Base-by-base conservation (phyloP, 1,140 invertebrate genomes). In the Aleiodes sp. region DNA sequence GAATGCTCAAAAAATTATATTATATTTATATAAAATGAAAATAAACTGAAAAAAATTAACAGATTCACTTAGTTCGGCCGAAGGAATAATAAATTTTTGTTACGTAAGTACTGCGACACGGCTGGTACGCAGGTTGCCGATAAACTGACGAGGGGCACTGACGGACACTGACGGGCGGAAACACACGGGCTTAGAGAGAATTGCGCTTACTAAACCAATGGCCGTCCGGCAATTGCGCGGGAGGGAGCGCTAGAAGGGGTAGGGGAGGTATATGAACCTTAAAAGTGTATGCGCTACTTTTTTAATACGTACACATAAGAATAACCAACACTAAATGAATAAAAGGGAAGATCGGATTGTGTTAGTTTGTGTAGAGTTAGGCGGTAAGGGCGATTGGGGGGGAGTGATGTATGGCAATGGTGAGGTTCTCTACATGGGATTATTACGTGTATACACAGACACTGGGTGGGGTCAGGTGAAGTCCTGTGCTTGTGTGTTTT, bases 61-160 rank as follows among this genome's bases (percentile, higher is more conserved):
- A n/a, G n/a, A n/a, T n/a, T 79, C 75, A 81, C 78, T 77, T 12
- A 21, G 76, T 78, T 75, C n/a, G n/a, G n/a, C n/a, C n/a, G n/a
- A 80, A 79, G 73, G 68, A 77, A 79, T 78, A 82, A 85, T 83
- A 83, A 83, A 75, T 71, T 74, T 72, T 70, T 79, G 72, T 82
- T 82, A 82, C 76, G 76, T 79, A 80, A 82, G 78, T 77, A 78
- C 81, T 82, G 81, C 84, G 84, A 85, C 80, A 80, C 82, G 78
- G 76, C 75, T 81, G 76, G 80, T 83, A 77, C 82, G 84, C 84
- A 85, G 82, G 84, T 84, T 84, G 82, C 84, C 82, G 84, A 85
- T 84, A 84, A 79, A 86, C 84, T 86, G 83, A 84, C 78, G 39
- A 39, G 33, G 14, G 35, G 16, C 12, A 41, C 8, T 64, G 56